Conservation (phyloP, 2,797 vertebrate genomes). For the Acestrorhynchus altus region DNA sequence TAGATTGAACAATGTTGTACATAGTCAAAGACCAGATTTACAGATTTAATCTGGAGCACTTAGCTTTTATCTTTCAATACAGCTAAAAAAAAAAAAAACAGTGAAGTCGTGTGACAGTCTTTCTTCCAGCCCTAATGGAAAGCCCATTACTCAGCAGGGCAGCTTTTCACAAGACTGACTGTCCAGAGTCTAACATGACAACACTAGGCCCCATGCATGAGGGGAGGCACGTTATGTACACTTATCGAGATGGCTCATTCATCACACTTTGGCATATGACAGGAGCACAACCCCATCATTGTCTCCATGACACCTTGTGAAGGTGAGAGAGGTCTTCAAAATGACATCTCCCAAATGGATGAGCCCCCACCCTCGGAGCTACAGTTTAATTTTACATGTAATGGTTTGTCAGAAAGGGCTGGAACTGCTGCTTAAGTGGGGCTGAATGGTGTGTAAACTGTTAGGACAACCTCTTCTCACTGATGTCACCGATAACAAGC, state of each 20-base stretch:
- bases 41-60: too few relatives aligned
- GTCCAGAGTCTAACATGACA: conserved; percentile 59
- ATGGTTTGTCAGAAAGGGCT: conserved; percentile 23
- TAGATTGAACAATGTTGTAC: too few relatives aligned
- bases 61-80: too few relatives aligned
- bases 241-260: conserved; percentile 67
- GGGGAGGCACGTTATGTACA: conserved; percentile 64
- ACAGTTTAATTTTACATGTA: conserved; percentile 52
- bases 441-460: conserved; percentile 13
- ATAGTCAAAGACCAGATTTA: too few relatives aligned
- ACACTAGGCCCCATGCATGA: conserved; percentile 45
- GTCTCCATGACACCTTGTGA: conserved; percentile 52
- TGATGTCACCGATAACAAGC: conserved; percentile 1
- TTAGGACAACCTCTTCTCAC: neutral
- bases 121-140: neutral
- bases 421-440: conserved; percentile 11
- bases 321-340: conserved; percentile 63
- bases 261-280: conserved; percentile 66
- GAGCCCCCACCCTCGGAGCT: conserved; percentile 38
- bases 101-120: too few relatives aligned
- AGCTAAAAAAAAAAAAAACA: too few relatives aligned
- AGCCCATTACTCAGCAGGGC: neutral
- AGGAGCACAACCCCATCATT: conserved; percentile 61
- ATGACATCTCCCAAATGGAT: conserved; percentile 60
- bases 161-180: conserved; percentile 46